Evolutionary conservation across 1,140 invertebrate species (phyloP), one percentile per base, ranked within the genome.

Genomic region (Aphidius gifuensis): DNA sequence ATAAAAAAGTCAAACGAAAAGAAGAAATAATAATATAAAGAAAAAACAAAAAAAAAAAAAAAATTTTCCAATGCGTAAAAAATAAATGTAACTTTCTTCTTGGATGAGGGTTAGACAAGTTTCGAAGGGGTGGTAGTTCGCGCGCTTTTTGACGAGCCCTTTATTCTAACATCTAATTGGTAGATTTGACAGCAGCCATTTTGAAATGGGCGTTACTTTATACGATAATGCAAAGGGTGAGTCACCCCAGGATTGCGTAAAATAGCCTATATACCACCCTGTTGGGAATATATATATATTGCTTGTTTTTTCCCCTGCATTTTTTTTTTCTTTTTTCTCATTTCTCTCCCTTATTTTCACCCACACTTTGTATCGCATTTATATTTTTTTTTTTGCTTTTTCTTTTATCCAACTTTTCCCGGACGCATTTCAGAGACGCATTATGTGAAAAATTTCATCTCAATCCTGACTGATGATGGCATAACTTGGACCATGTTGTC

Each of bases 101-200:
- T 1, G 2, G 6, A 32, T 9, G 49, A 51, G 58, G 48, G 58
- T 59, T 59, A 43, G 47, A 23, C 9, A 11, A 21, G 42, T 8
- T 62, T 58, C 38, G 46, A 62, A 58, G 61, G 61, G 61, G 51
- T 55, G 53, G 60, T 16, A 49, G 56, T 63, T 63, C 56, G 61
- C 61, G 61, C 61, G 61, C 61, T 63, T 63, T 58, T 62, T 46
- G 47, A 58, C 44, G 49, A 40, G 46, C 61, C 61, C 61, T 55
- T 51, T 40, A 48, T 32, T 38, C 39, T 48, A 23, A 43, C 38
- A 49, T 63, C 46, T 58, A 63, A 63, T 63, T 63, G 61, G 61
- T 58, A 43, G 55, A 44, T 48, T 21, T 44, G 46, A 32, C 21
- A 49, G 48, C 61, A 58, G 61, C 61, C 61, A 60, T 68, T 66